Base-by-base conservation (phyloP, 2,888 invertebrate genomes). In the Ormyrus rosae region DNA sequence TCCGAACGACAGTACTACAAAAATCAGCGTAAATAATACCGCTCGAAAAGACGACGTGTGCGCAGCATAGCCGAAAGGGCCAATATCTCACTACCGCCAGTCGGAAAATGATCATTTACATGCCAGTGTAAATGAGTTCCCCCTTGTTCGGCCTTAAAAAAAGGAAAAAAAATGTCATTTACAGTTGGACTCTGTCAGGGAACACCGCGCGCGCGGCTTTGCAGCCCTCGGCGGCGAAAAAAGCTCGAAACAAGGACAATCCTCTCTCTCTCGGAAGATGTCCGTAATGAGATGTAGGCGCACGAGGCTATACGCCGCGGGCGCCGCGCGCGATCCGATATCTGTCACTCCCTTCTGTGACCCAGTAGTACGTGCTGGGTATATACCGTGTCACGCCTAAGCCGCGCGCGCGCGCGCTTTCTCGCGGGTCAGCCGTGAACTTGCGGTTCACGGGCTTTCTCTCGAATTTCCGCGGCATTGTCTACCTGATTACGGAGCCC, bases 291-390 rank as follows among this genome's bases (percentile, higher is more conserved):
- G 79, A 69, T 69, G 69, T 68, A 56, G 50, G 71, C 73, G 81
- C 83, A 83, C 82, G 81, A 82, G 72, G 72, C 19, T 19, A 19
- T 74, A 81, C 78, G 81, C 79, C 77, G 64, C 19, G 70, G 19
- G 65, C 81, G 81, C 77, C 64, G 58, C 64, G 58, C 64, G 81
- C 70, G 78, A 78, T 74, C 60, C 70, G 74, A 78, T 81, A 84
- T 83, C 84, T 82, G 83, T 84, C 83, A 83, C 82, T 83, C 83
- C 82, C 79, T 74, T 19, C 19, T 78, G 81, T 83, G 84, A 84
- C 84, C 83, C 56, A 81, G 81, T 83, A 75, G 58, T 55, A 61
- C 19, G 63, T 78, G 74, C 80, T 79, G 82, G 78, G 80, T 79
- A 73, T 61, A 34, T 4, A 34, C 34, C 34, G 34, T 61, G 74